Base-by-base conservation (phyloP, 2,113 vertebrate species). In the Caloenas nicobarica region DNA sequence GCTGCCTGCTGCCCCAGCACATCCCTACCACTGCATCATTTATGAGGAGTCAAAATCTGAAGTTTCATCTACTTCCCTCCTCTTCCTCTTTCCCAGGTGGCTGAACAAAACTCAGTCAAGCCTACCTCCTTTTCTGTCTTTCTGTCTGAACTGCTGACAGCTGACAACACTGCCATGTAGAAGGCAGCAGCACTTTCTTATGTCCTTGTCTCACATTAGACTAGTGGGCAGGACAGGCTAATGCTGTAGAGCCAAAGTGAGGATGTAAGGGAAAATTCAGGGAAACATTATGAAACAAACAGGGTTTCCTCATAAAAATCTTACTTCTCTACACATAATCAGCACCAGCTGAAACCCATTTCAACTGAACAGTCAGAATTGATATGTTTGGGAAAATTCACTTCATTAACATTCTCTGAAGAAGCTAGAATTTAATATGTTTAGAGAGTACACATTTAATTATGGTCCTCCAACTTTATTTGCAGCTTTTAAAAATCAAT, bases 321-420 rank as follows among this genome's bases (percentile, higher is more conserved):
- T 78, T 86, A 28, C 34, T 70, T 95, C 34, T 68, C 54, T 68
- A 69, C 19, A 51, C 53, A 33, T 90, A 95, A 96, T 91, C 91
- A 96, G 92, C 61, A 95, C 9, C n/a, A 97, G 94, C 89, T 89
- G 88, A 95, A 97, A 91, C 40, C 64, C 88, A 92, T 92, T 97
- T 97, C 97, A 97, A 97, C 84, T 88, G 40, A 93, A 57, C 44
- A 94, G 69, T 95, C 86, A 88, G 69, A 85, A 97, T 86, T 95
- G 46, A 88, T 93, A 84, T 89, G 86, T 96, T 97, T 89, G 88
- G 88, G 69, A 91, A 97, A 97, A 96, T 89, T 95, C 83, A 87
- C 70, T 91, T 96, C 54, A 91, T 96, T 97, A 97, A 91, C 72
- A 89, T 97, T 97, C 95, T 96, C 83, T 88, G 82, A 95, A 97